Conservation (phyloP, 2,888 invertebrate species). For the Hydriomena furcata region DNA sequence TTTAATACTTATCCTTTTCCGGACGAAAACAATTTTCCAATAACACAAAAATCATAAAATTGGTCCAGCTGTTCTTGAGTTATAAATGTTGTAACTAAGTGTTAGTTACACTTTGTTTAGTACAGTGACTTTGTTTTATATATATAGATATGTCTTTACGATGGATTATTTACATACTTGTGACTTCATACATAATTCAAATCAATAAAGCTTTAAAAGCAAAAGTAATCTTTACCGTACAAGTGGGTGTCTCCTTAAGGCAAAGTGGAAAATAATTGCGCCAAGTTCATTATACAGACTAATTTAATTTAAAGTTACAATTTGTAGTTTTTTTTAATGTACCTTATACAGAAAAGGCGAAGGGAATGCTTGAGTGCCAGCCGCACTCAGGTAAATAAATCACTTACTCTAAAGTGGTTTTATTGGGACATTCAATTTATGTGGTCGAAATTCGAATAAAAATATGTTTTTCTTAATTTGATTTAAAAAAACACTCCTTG, state of each 20-base stretch:
- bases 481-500: too few species aligned
- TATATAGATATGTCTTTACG: neutral
- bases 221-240: constrained; percentile 11
- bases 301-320: constrained; percentile 21
- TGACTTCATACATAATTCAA: constrained; percentile 17
- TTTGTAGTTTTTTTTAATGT: constrained; percentile 18
- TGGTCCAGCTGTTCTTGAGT: too few species aligned
- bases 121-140: neutral
- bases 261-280: constrained; percentile 25
- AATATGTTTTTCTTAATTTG: too few species aligned
- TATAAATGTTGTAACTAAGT: too few species aligned
- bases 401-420: neutral
- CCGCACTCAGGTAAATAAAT: constrained; percentile 12
- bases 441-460: neutral
- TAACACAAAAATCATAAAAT: too few species aligned
- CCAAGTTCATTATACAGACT: constrained; percentile 19
- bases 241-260: constrained; percentile 14
- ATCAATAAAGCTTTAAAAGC: constrained; percentile 10
- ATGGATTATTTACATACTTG: constrained; percentile 13
- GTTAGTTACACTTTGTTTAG: too few species aligned
- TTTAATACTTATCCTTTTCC: too few species aligned
- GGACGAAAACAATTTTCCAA: too few species aligned
- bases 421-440: neutral
- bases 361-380: constrained; percentile 21
- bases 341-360: constrained; percentile 13